These are phyloP conservation scores for Sepioteuthis lessoniana DNA, from an alignment of 2,888 invertebrate genomes.

Conservation along the genomic window DNA sequence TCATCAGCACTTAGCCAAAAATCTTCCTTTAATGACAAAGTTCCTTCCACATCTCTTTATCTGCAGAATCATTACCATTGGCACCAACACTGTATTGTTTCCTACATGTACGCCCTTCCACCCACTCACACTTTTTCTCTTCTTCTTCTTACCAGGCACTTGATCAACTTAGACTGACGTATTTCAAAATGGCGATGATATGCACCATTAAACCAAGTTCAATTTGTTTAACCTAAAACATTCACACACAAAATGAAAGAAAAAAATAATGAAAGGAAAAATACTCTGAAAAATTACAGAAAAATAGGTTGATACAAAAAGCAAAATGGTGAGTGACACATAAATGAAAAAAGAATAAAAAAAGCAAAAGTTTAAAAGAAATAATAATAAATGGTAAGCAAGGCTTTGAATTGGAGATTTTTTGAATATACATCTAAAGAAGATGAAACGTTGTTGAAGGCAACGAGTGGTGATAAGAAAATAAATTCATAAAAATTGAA, in stretches of 20 bases:
- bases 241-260: background rate
- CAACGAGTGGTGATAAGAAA: background rate
- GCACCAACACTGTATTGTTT: background rate
- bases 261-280: background rate
- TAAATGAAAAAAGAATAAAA: background rate
- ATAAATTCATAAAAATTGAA: background rate
- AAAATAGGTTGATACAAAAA: conserved; percentile 12
- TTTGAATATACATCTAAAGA: background rate
- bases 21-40: background rate
- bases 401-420: background rate
- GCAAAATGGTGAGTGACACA: background rate
- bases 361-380: background rate
- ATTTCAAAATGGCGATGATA: conserved; percentile 4
- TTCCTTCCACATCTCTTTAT: background rate
- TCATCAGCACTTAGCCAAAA: background rate
- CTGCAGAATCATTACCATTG: background rate
- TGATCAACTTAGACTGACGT: background rate
- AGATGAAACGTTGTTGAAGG: background rate
- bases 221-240: conserved; percentile 6
- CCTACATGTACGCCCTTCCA: background rate
- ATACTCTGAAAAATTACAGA: background rate
- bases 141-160: background rate
- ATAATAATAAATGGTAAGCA: background rate
- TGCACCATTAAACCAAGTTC: background rate
- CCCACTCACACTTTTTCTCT: background rate